Conservation (phyloP, 2,113 vertebrate genomes). For the Cervus canadensis region DNA sequence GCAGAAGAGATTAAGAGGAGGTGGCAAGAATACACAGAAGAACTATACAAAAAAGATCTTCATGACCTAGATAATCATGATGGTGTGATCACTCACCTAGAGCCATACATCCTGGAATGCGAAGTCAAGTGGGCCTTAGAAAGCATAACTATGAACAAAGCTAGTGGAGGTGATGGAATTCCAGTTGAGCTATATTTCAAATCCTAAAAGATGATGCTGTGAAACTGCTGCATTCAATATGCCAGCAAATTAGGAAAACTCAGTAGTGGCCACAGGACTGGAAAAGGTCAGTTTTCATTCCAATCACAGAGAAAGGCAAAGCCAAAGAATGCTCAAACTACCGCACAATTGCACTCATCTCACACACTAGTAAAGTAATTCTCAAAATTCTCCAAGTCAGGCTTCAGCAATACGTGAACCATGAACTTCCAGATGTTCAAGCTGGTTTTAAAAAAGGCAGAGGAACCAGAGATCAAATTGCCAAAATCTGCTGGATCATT, state of each 20-base stretch:
- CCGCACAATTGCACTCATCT: background rate
- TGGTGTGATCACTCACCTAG: background rate
- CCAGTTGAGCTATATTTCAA: background rate
- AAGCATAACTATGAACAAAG: background rate
- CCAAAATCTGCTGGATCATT: background rate
- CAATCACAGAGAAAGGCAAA: background rate
- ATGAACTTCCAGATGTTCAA: background rate
- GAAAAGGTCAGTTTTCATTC: background rate
- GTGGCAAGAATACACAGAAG: background rate
- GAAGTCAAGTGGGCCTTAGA: background rate
- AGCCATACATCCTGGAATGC: background rate
- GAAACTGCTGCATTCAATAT: background rate
- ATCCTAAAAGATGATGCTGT: background rate
- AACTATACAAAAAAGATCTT: background rate
- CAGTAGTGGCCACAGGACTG: background rate
- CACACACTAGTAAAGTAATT: background rate
- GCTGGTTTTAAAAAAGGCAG: background rate
- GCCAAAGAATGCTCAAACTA: background rate
- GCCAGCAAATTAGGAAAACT: background rate
- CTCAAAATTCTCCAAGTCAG: background rate
- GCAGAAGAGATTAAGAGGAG: background rate
- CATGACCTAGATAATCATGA: background rate
- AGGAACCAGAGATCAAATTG: background rate
- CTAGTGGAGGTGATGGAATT: background rate
- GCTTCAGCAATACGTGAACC: background rate